These are phyloP conservation scores for Hystrix cristata DNA, from an alignment of 2,113 vertebrate genomes.

Conservation along the genomic window DNA sequence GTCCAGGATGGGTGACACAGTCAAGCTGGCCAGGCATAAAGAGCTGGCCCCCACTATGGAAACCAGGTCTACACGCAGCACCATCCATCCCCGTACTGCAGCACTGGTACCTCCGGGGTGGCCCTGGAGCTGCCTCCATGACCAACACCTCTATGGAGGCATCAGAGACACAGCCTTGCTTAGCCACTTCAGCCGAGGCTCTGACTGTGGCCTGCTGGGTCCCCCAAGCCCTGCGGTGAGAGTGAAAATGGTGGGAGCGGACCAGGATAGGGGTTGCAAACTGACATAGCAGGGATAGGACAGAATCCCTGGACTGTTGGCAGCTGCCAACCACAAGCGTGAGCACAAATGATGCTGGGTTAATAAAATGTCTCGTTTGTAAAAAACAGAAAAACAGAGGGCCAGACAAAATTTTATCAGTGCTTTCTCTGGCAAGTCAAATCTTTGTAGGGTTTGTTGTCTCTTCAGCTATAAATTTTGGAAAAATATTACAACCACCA, in stretches of 20 bases:
- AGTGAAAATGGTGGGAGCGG: constrained; percentile 96
- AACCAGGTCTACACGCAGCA: background rate
- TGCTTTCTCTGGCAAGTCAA: background rate
- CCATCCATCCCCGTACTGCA: constrained; percentile 85
- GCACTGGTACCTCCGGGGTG: constrained; percentile 93
- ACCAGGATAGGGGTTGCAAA: constrained; percentile 94
- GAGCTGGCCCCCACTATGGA: no score
- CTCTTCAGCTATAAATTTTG: background rate
- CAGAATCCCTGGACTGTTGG: constrained; percentile 93
- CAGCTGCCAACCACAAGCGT: constrained; percentile 78
- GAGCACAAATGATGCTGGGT: constrained; percentile 65
- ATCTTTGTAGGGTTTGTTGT: background rate
- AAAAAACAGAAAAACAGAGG: background rate
- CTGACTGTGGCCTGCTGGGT: constrained; percentile 93
- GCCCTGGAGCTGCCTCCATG: constrained; percentile 94
- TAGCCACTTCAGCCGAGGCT: constrained; percentile 94
- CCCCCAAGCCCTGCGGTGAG: constrained; percentile 92
- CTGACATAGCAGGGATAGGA: constrained; percentile 95
- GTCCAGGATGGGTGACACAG: background rate
- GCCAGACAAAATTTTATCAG: background rate
- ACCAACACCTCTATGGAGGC: constrained; percentile 95
- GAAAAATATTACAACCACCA: background rate
- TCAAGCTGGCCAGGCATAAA: background rate
- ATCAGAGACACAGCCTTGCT: constrained; percentile 94
- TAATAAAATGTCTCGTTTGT: constrained; percentile 77